phyloP scores from a whole-genome alignment of 2,113 vertebrate species.

The Phasianus colchicus region DNA sequence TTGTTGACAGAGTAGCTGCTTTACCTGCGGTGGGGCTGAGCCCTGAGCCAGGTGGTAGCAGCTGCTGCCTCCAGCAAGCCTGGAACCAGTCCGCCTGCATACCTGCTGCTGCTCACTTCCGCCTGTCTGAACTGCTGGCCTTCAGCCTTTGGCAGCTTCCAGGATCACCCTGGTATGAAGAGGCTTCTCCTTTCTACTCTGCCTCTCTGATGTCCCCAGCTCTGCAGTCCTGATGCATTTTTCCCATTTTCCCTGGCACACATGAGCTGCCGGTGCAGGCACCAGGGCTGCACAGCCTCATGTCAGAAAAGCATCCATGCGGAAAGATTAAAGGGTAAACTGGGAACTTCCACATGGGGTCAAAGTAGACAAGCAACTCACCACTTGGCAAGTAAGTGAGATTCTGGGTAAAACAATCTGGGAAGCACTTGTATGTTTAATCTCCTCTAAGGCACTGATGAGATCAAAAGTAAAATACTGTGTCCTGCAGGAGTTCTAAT shows the following conservation, averaged over 20 bases:
- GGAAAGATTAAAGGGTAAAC: neutral
- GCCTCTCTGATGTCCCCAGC: neutral
- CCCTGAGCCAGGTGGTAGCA: accelerated
- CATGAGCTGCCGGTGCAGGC: neutral
- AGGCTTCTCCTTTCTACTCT: neutral
- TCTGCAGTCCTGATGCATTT: neutral
- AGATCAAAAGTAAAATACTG: neutral
- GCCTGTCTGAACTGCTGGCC: accelerated
- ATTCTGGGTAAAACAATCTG: neutral
- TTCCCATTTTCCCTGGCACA: neutral
- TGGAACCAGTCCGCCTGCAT: constrained; percentile 45
- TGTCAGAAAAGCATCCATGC: neutral
- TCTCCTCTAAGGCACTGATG: neutral
- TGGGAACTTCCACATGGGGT: neutral
- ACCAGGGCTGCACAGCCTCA: neutral
- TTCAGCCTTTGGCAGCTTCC: neutral
- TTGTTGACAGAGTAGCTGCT: constrained; percentile 28
- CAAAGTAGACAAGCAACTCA: neutral
- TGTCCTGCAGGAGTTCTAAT: neutral
- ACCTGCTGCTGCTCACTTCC: neutral
- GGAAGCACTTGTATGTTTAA: neutral
- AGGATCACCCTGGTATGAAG: neutral
- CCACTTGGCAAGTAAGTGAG: neutral
- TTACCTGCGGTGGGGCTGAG: neutral
- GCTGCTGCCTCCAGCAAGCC: neutral